Evolutionary conservation across 2,797 vertebrate species (phyloP).

Genomic region (Neoniphon sammara): DNA sequence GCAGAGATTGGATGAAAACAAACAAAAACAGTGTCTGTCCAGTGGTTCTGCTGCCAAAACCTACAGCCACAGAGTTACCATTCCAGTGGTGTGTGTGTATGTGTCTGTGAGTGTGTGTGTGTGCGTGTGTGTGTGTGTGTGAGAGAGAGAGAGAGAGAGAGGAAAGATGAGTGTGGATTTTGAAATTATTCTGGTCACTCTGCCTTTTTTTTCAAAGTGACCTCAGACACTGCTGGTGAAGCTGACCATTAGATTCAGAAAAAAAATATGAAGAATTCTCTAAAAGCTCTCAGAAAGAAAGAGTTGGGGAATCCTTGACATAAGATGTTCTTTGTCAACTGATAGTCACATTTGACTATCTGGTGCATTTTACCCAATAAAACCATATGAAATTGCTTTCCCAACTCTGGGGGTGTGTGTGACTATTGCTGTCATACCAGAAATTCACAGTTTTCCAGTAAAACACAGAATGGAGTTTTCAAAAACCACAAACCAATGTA

Average conservation of each 20-base stretch:
- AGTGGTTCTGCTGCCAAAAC: slow-evolving; percentile 52
- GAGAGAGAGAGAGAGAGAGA: slow-evolving; percentile 16
- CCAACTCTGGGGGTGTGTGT: not conserved
- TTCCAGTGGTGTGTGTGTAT: slow-evolving; percentile 31
- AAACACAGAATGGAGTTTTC: no score
- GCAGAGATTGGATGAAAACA: slow-evolving; percentile 53
- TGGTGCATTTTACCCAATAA: not conserved
- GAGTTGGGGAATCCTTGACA: not conserved
- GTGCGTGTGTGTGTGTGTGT: not conserved
- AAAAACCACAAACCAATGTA: no score
- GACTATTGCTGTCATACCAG: no score
- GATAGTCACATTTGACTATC: no score
- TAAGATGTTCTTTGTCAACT: no score
- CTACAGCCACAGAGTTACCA: slow-evolving; percentile 45
- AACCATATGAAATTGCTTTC: not conserved
- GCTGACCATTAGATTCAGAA: slow-evolving; percentile 35
- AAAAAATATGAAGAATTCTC: slow-evolving; percentile 58
- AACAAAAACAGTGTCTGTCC: slow-evolving; percentile 63
- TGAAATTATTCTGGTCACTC: slow-evolving; percentile 44
- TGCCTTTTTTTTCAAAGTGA: slow-evolving; percentile 39
- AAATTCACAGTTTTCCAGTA: no score
- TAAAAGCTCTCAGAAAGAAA: slow-evolving; percentile 12
- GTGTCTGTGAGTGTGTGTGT: slow-evolving; percentile 16
- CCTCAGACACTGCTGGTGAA: slow-evolving; percentile 42
- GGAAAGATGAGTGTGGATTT: slow-evolving; percentile 21